These are phyloP conservation scores for Philaenus spumarius DNA, from an alignment of 1,140 invertebrate genomes.

Conservation along the genomic window DNA sequence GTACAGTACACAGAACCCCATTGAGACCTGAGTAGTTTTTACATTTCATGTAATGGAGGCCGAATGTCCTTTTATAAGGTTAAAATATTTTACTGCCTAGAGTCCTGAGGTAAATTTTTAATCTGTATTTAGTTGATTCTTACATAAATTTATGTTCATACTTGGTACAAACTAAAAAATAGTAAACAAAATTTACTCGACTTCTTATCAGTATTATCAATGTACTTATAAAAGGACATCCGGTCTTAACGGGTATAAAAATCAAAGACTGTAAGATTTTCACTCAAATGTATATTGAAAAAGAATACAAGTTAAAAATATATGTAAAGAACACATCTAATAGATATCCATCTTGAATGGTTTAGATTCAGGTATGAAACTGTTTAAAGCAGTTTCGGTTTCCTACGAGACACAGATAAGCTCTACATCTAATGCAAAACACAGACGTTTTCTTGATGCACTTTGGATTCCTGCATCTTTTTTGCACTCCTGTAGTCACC, in stretches of 20 bases:
- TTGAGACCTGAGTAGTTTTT: no score
- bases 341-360: background rate
- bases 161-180: no score
- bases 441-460: background rate
- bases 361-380: background rate
- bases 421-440: background rate
- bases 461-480: background rate
- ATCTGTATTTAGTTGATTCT: no score
- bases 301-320: background rate
- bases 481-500: background rate
- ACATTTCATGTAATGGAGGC: no score
- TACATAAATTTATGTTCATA: no score
- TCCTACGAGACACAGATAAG: background rate
- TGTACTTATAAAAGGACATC: conserved; percentile 4
- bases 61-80: no score
- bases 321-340: background rate
- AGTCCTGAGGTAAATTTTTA: no score
- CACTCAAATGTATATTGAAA: background rate
- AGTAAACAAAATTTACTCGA: no score
- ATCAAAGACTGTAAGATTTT: background rate
- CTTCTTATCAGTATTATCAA: no score
- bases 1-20: no score
- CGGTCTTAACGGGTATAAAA: background rate
- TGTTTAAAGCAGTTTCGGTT: background rate
- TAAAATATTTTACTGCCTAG: no score